Evolutionary conservation across 1,140 invertebrate species (phyloP).

Genomic region (Drosophila cardini): DNA sequence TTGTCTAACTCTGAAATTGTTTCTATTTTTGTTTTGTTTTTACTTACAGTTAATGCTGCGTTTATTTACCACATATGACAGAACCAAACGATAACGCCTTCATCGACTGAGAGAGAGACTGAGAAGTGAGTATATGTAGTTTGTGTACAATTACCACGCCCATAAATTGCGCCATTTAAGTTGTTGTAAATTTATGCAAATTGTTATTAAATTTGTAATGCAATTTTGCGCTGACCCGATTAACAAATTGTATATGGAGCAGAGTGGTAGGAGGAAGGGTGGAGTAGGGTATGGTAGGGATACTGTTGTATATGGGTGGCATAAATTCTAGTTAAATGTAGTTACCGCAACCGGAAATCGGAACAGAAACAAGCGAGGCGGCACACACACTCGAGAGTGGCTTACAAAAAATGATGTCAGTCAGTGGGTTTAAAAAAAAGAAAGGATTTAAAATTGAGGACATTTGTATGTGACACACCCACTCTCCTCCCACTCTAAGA

Average conservation of each 20-base stretch:
- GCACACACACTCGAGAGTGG: not conserved
- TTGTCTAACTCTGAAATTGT: slow-evolving; percentile 35
- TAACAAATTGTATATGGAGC: slow-evolving; percentile 24
- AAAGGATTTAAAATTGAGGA: slow-evolving; percentile 27
- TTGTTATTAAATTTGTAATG: slow-evolving; percentile 51
- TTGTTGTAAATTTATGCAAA: slow-evolving; percentile 62
- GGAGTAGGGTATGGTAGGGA: no score
- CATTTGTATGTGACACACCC: not conserved
- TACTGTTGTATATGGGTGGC: slow-evolving; percentile 49
- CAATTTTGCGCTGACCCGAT: slow-evolving; percentile 40
- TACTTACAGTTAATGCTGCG: slow-evolving; percentile 70
- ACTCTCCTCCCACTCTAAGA: not conserved
- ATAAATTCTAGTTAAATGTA: slow-evolving; percentile 58
- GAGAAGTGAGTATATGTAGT: slow-evolving; percentile 67
- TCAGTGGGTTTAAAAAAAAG: slow-evolving; percentile 29
- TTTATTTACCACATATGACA: slow-evolving; percentile 62
- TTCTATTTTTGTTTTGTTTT: slow-evolving; percentile 33
- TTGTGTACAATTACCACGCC: slow-evolving; percentile 1
- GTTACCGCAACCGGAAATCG: slow-evolving; percentile 35
- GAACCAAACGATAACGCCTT: slow-evolving; percentile 58
- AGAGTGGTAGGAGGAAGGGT: slow-evolving; percentile 9
- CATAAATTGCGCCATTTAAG: slow-evolving; percentile 15
- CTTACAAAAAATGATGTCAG: slow-evolving; percentile 38
- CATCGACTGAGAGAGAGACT: slow-evolving; percentile 64
- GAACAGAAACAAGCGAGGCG: slow-evolving; percentile 18